A percentile compares a stretch with the other conserved stretches of the same genome.
Evolutionary conservation across 2,888 invertebrate species (phyloP).

Genomic region (Nemapogon koenigi): DNA sequence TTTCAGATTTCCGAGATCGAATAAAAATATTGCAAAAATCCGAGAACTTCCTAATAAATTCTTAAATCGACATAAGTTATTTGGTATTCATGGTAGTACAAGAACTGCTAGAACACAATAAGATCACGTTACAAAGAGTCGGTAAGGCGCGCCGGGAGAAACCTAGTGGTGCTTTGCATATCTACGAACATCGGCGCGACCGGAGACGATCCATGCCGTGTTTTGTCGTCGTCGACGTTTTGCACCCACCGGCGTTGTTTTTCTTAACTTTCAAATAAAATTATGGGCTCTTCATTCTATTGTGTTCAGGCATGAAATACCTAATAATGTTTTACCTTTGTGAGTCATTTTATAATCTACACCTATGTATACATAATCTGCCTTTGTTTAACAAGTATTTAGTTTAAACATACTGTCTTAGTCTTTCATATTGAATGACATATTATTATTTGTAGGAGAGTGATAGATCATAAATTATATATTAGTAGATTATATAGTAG

Average conservation of each 20-base stretch:
- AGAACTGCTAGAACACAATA: conserved; percentile 49
- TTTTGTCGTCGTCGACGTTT: conserved; percentile 34
- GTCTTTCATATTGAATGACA: too few species aligned
- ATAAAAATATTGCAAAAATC: conserved; percentile 34
- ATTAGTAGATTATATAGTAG: too few species aligned
- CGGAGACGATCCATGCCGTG: conserved; percentile 11
- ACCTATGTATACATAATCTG: background rate
- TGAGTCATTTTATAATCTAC: background rate
- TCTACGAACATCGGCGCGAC: conserved; percentile 33
- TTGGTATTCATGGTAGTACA: conserved; percentile 39
- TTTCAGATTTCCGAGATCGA: too few species aligned
- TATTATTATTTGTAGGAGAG: too few species aligned
- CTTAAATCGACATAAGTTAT: conserved; percentile 56
- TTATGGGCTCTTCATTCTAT: conserved; percentile 8
- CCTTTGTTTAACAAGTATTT: too few species aligned
- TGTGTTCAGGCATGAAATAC: too few species aligned
- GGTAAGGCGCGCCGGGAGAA: conserved; percentile 17
- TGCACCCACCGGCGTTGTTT: conserved; percentile 28
- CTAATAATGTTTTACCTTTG: background rate
- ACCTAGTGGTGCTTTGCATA: conserved; percentile 44
- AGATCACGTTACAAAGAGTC: conserved; percentile 55
- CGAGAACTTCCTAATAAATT: conserved; percentile 46
- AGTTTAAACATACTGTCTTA: too few species aligned
- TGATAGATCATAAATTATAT: too few species aligned
- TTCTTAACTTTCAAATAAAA: conserved; percentile 20